phyloP scores from a whole-genome alignment of 2,113 vertebrate genomes.

The Echinops telfairi region DNA sequence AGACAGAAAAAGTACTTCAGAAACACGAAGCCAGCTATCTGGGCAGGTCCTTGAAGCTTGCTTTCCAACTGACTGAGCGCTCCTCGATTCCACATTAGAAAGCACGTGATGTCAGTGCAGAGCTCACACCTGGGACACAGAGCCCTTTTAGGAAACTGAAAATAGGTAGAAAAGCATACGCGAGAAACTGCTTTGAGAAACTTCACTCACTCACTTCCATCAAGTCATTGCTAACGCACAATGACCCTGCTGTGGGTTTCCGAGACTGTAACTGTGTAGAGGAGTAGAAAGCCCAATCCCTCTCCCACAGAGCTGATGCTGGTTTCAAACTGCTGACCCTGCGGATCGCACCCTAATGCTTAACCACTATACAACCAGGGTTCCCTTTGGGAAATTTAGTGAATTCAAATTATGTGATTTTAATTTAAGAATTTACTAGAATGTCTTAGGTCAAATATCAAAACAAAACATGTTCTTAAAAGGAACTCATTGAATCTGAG shows the following conservation, averaged over 20 bases:
- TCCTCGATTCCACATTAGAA: neutral
- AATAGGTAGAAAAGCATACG: neutral
- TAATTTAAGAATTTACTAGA: neutral
- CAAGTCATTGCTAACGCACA: no score
- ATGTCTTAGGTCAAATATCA: neutral
- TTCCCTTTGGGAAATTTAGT: no score
- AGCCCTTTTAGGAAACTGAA: neutral
- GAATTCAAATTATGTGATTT: no score
- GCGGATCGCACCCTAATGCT: no score
- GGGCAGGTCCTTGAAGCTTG: neutral
- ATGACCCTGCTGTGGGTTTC: no score
- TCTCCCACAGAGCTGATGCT: no score
- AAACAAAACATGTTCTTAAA: neutral
- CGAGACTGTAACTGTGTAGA: no score
- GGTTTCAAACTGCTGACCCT: no score
- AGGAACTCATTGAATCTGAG: neutral
- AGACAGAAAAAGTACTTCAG: conserved; percentile 52
- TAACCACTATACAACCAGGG: no score
- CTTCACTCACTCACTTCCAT: no score
- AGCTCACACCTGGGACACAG: neutral
- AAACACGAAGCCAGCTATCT: neutral
- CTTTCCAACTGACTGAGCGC: neutral
- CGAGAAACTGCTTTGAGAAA: neutral
- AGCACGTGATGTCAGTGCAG: neutral
- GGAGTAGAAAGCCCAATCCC: no score